Evolutionary conservation across 53 echinoderm and acorn worm species (phyloP).

Genomic region (Mesocentrotus franciscanus): DNA sequence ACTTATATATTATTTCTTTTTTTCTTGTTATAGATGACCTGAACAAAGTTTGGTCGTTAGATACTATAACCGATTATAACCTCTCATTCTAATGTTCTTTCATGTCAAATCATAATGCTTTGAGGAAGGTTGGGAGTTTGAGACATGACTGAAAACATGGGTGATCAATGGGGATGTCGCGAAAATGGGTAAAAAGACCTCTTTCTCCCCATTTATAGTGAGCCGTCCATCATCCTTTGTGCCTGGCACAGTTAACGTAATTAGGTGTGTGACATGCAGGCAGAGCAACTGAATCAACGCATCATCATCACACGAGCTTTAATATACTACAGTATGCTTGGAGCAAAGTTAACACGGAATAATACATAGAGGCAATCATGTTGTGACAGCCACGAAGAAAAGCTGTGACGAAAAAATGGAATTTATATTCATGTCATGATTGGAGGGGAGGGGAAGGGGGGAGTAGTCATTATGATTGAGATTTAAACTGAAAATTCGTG

Average conservation of each 20-base stretch:
- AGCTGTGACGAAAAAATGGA: not conserved
- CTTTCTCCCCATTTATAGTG: not conserved
- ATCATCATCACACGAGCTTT: not conserved
- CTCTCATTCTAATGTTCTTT: not conserved
- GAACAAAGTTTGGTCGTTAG: no score
- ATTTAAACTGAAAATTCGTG: not conserved
- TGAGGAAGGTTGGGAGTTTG: not conserved
- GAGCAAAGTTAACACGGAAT: not conserved
- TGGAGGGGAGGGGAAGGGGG: not conserved
- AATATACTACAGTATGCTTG: not conserved
- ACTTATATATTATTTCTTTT: no score
- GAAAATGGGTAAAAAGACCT: not conserved
- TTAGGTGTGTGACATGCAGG: not conserved
- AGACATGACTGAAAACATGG: constrained; percentile 3
- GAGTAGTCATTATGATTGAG: not conserved
- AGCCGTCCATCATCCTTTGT: constrained; percentile 34
- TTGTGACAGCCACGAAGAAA: not conserved
- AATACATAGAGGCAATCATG: not conserved
- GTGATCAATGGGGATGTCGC: not conserved
- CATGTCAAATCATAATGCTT: not conserved
- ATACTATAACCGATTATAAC: not conserved
- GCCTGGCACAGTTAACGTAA: constrained; percentile 27
- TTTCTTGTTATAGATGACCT: no score
- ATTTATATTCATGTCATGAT: not conserved
- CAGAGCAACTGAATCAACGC: constrained; percentile 9